phyloP scores from a whole-genome alignment of 2,888 invertebrate species.

The Drosophila ezoana region DNA sequence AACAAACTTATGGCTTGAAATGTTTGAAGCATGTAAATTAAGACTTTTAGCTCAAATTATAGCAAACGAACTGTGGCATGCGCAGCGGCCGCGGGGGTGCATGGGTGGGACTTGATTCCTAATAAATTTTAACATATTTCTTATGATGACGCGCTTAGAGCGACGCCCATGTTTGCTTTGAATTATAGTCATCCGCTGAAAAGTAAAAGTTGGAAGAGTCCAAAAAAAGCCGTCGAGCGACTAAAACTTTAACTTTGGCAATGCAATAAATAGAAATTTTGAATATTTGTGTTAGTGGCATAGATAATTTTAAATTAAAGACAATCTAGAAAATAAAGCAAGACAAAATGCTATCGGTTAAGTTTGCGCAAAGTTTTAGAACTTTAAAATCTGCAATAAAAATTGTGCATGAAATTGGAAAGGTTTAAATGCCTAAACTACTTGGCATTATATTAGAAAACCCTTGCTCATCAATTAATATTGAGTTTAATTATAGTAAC shows the following conservation, averaged over 20 bases:
- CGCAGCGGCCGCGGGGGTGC: background rate
- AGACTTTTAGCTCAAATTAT: constrained; percentile 68
- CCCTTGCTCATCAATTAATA: no score
- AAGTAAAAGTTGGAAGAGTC: constrained; percentile 55
- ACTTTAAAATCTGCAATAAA: no score
- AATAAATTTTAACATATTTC: constrained; percentile 54
- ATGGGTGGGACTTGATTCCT: constrained; percentile 39
- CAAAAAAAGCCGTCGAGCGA: background rate
- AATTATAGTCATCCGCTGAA: constrained; percentile 51
- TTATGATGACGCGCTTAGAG: constrained; percentile 26
- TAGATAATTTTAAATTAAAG: no score
- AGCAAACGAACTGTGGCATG: constrained; percentile 23
- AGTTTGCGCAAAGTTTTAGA: no score
- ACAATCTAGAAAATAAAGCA: no score
- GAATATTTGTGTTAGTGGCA: background rate
- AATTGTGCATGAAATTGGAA: background rate
- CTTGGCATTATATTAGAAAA: no score
- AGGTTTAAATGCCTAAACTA: background rate
- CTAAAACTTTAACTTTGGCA: constrained; percentile 5
- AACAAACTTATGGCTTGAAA: constrained; percentile 44
- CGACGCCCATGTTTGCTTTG: constrained; percentile 28
- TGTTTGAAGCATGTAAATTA: constrained; percentile 66
- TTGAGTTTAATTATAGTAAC: no score
- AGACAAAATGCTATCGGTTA: no score
- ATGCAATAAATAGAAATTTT: background rate